Percentiles rank a stretch among this genome's conserved stretches.
phyloP scores from a whole-genome alignment of 2,113 vertebrate species.

The Dryoscopus gambensis region DNA sequence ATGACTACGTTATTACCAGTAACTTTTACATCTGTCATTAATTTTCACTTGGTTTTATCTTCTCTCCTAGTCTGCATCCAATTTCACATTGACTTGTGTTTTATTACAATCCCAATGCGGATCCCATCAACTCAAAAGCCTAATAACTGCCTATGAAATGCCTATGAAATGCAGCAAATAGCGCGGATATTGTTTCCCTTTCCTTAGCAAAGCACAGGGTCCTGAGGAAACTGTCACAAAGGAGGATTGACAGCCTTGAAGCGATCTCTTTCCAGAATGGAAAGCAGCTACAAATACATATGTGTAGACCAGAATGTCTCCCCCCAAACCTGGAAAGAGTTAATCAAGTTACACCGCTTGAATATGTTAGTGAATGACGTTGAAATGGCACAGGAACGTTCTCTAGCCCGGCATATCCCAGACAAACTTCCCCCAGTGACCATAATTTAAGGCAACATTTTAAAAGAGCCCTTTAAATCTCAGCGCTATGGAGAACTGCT shows the following conservation, averaged over 20 bases:
- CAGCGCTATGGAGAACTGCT: not conserved
- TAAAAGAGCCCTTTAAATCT: conserved; percentile 4
- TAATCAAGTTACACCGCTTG: conserved; percentile 11
- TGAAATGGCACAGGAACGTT: conserved; percentile 8
- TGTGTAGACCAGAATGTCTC: not conserved
- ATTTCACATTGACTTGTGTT: conserved; percentile 66
- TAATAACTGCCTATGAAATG: conserved; percentile 53
- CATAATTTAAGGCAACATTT: conserved; percentile 45
- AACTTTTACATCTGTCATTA: conserved; percentile 66
- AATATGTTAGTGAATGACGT: not conserved
- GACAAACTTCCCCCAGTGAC: conserved; percentile 33
- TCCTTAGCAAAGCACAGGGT: not conserved
- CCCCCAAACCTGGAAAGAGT: not conserved
- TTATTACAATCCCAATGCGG: conserved; percentile 55
- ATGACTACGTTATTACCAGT: conserved; percentile 16
- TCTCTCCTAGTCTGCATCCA: conserved; percentile 36
- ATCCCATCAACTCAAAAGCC: conserved; percentile 45
- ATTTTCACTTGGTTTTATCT: conserved; percentile 65
- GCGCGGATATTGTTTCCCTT: conserved; percentile 10
- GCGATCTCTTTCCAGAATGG: not conserved
- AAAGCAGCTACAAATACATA: not conserved
- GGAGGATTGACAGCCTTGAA: not conserved
- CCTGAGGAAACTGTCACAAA: not conserved
- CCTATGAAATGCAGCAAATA: conserved; percentile 39
- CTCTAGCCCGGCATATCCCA: not conserved